Conservation (phyloP, 1,140 invertebrate genomes). For the Aricia agestis region DNA sequence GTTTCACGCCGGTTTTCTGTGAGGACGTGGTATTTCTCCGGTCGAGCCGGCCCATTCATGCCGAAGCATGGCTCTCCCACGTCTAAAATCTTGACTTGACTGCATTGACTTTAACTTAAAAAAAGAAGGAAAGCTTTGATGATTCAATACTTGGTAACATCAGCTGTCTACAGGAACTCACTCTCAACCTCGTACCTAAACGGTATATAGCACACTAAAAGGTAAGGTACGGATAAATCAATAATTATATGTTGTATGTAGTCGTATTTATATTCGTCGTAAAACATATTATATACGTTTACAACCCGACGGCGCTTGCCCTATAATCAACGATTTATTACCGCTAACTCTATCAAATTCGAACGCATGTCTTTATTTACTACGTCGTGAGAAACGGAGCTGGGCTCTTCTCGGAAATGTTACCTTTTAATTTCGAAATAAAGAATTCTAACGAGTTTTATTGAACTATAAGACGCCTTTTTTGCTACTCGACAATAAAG, state of each 20-base stretch:
- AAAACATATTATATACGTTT: slow-evolving; percentile 58
- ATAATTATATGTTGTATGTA: slow-evolving; percentile 19
- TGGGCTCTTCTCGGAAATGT: slow-evolving; percentile 51
- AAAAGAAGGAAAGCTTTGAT: too few species aligned
- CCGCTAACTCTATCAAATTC: slow-evolving; percentile 62
- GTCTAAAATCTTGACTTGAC: too few species aligned
- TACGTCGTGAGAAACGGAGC: slow-evolving; percentile 58
- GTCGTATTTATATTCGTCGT: slow-evolving; percentile 41
- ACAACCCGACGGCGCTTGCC: slow-evolving; percentile 51
- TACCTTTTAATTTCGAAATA: slow-evolving; percentile 52
- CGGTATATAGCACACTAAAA: too few species aligned
- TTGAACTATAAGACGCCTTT: slow-evolving; percentile 59
- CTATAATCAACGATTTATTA: slow-evolving; percentile 66
- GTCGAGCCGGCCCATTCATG: too few species aligned
- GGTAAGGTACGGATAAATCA: background rate
- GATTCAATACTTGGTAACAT: too few species aligned
- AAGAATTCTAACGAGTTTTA: slow-evolving; percentile 43
- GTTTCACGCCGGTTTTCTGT: too few species aligned
- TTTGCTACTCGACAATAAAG: slow-evolving; percentile 47
- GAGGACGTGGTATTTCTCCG: too few species aligned
- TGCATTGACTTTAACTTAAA: too few species aligned
- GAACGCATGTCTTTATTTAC: slow-evolving; percentile 54
- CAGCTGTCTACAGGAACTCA: too few species aligned
- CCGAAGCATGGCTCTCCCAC: too few species aligned
- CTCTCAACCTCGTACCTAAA: too few species aligned